Conservation (phyloP, 1,140 invertebrate genomes). For the Drosophila athabasca region DNA sequence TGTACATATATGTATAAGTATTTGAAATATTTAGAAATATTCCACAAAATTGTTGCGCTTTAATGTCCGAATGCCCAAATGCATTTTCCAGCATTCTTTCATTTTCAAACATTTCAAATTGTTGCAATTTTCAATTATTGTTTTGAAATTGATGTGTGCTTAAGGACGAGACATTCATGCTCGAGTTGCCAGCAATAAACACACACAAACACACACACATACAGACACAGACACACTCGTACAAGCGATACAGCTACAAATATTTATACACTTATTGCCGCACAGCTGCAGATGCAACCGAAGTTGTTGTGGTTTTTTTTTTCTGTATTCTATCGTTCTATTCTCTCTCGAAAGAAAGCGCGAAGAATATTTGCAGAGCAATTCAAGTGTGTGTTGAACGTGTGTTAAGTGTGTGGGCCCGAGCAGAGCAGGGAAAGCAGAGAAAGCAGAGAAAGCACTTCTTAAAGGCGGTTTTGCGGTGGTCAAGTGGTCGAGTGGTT, state of each 20-base stretch:
- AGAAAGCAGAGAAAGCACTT: too few relatives aligned
- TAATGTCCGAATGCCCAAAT: conserved; percentile 12
- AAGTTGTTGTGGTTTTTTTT: conserved; percentile 9
- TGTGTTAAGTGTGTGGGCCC: conserved; percentile 32
- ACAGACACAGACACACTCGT: background rate
- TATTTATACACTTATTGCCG: too few relatives aligned
- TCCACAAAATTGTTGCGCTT: background rate
- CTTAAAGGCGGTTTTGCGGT: too few relatives aligned
- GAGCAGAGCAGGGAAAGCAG: too few relatives aligned
- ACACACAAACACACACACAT: background rate
- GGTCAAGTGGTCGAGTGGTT: too few relatives aligned
- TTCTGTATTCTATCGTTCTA: too few relatives aligned
- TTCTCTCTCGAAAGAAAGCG: conserved; percentile 34
- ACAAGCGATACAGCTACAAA: background rate
- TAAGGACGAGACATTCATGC: conserved; percentile 62
- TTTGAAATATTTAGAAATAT: conserved; percentile 17
- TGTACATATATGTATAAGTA: conserved; percentile 19
- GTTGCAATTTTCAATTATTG: conserved; percentile 68
- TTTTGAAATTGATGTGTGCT: conserved; percentile 67
- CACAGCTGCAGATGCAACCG: background rate
- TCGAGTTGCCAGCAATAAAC: conserved; percentile 39
- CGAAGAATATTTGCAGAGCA: conserved; percentile 49
- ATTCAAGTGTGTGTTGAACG: conserved; percentile 60
- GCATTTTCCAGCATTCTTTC: conserved; percentile 26
- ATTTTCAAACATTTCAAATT: conserved; percentile 54